phyloP scores from a whole-genome alignment of 2,888 invertebrate species.

The Tigriopus californicus region DNA sequence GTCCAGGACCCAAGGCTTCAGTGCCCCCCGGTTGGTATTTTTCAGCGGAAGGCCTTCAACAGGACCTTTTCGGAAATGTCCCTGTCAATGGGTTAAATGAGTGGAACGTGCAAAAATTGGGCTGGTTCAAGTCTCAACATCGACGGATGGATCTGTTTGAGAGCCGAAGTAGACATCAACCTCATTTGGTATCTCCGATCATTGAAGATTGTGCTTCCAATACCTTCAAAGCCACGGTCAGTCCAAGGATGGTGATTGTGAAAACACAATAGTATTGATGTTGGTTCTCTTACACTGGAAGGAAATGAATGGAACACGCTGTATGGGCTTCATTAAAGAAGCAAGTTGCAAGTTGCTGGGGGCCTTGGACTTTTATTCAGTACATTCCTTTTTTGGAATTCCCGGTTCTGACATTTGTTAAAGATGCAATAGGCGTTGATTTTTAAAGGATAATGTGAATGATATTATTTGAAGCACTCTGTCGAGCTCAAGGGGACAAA shows the following conservation, averaged over 20 bases:
- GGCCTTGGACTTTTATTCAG: no score
- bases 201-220: constrained; percentile 1
- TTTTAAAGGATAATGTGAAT: no score
- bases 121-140: constrained; percentile 12
- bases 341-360: no score
- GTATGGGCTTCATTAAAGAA: not conserved
- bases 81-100: constrained; percentile 13
- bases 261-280: no score
- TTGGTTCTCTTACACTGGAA: no score
- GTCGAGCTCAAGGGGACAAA: no score
- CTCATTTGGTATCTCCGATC: not conserved
- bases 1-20: constrained; percentile 6
- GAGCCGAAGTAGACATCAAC: not conserved
- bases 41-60: not conserved
- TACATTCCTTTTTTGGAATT: no score
- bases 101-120: constrained; percentile 13
- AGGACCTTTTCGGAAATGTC: not conserved
- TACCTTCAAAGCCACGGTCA: not conserved
- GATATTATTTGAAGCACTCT: no score
- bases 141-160: not conserved
- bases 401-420: no score
- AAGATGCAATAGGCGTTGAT: no score
- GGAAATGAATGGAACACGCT: no score
- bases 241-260: no score
- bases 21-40: constrained; percentile 15